Percentiles rank a stretch among this genome's conserved stretches.
These are phyloP conservation scores for Fistularia tabacaria DNA, from an alignment of 2,797 vertebrate genomes.

Conservation along the genomic window DNA sequence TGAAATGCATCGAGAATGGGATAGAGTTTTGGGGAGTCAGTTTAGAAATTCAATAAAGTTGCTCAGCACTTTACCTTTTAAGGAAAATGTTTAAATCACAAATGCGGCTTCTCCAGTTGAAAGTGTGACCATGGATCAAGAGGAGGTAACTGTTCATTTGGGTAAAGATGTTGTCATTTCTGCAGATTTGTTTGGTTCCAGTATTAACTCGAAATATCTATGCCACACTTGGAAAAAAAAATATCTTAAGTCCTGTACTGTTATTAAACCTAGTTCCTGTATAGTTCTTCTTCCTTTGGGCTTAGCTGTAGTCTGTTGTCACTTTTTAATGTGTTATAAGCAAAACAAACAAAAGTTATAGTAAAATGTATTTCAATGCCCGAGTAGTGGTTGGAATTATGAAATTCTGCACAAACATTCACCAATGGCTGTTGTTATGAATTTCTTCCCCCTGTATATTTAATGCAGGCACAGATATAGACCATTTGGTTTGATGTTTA, in stretches of 20 bases:
- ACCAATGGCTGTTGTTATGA: neutral
- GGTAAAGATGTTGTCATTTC: neutral
- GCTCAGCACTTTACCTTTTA: neutral
- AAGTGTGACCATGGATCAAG: slow-evolving; percentile 58
- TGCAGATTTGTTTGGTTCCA: neutral
- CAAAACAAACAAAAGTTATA: neutral
- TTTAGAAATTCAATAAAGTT: too few species aligned
- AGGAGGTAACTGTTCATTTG: slow-evolving; percentile 55
- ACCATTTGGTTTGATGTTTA: slow-evolving; percentile 35
- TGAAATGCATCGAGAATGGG: neutral
- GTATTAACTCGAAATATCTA: neutral
- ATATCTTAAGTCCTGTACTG: neutral
- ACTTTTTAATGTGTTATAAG: neutral
- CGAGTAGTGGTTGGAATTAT: too few species aligned
- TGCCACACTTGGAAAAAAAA: neutral
- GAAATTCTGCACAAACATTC: neutral
- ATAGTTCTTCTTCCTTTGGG: too few species aligned
- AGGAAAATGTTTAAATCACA: slow-evolving; percentile 24
- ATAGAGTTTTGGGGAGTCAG: too few species aligned
- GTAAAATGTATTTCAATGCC: too few species aligned
- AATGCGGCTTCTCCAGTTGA: slow-evolving; percentile 37
- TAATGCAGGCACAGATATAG: neutral
- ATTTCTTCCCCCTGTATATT: slow-evolving; percentile 5
- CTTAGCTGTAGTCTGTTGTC: too few species aligned
- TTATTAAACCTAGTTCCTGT: neutral